Evolutionary conservation across 2,888 invertebrate species (phyloP), one percentile per base, ranked within the genome.

Genomic region (Philopedon plagiatum): DNA sequence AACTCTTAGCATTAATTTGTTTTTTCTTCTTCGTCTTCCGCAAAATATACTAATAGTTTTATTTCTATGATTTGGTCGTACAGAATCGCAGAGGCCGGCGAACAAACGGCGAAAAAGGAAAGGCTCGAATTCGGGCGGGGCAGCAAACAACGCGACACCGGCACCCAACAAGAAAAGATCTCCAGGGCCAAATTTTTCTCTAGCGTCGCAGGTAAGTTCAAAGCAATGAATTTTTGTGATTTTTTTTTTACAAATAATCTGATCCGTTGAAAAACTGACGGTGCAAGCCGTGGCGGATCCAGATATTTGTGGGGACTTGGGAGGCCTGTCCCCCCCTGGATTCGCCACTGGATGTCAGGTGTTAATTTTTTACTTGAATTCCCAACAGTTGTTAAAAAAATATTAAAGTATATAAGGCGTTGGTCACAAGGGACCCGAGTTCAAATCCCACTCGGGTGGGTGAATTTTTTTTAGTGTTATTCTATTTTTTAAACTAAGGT

Each of bases 31-130:
- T 23, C 26, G 23, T 7, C 44, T 34, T 9, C 56, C n/a, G 37
- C 51, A 41, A 41, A 18, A 51, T 26, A 29, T 73, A 54, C 66
- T 74, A 71, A 73, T 76, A 73, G 29, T 67, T 75, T 73, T 75
- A 76, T 71, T 76, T 71, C 67, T 69, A 71, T 72, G 51, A 63
- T 73, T 73, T 73, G 73, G 73, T 73, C 73, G 73, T 67, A 60
- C 88, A 94, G 98, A 98, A 87, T 94, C 97, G 19, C 95, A 96
- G 86, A 90, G 98, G 84, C 97, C 97, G 75, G 94, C 97, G 69
- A 97, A 94, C 85, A 98, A 98, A 87, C 90, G 98, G 80, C 93
- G 98, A 89, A 98, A 98, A 91, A 91, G 98, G 86, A 98, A 98
- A 89, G 96, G 95, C 69, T 96, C 96, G 80, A 90, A 92, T 77